phyloP scores from a whole-genome alignment of 2,888 invertebrate genomes.

The Crioceris asparagi region DNA sequence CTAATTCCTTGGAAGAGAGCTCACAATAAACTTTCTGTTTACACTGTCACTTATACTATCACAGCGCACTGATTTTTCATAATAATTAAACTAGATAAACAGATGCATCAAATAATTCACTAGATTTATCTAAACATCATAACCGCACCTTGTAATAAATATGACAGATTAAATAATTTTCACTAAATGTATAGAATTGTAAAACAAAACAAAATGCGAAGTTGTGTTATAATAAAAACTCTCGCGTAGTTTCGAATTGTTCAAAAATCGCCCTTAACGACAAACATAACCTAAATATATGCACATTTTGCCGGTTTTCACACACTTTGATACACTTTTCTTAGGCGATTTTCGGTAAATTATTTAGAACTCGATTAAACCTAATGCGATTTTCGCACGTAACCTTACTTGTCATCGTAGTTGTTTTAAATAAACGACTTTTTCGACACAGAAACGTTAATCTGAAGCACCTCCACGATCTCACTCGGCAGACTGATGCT shows the following conservation, averaged over 20 bases:
- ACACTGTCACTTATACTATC: conserved; percentile 22
- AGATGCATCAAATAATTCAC: no score
- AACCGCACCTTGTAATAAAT: no score
- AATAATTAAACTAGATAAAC: no score
- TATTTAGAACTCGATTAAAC: conserved; percentile 10
- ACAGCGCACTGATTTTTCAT: conserved; percentile 18
- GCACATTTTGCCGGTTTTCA: conserved; percentile 28
- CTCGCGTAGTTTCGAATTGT: conserved; percentile 17
- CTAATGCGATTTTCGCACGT: conserved; percentile 8
- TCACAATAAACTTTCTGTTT: conserved; percentile 22
- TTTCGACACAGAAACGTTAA: conserved; percentile 21
- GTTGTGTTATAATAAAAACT: conserved; percentile 22
- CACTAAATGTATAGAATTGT: no score
- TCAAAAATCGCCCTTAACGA: conserved; percentile 28
- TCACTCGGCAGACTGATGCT: conserved; percentile 38
- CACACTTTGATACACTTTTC: conserved; percentile 16
- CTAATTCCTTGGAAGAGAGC: conserved; percentile 13
- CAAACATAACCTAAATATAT: conserved; percentile 29
- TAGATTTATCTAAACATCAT: no score
- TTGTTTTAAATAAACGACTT: conserved; percentile 20
- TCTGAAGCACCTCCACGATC: conserved; percentile 31
- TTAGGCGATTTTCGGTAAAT: conserved; percentile 12
- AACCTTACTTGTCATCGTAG: conserved; percentile 18
- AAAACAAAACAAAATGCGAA: conserved; percentile 25
- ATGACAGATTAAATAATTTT: no score